A percentile compares a stretch with the other conserved stretches of the same genome.
Evolutionary conservation across 2,113 vertebrate species (phyloP).

Genomic region (Bos indicus): DNA sequence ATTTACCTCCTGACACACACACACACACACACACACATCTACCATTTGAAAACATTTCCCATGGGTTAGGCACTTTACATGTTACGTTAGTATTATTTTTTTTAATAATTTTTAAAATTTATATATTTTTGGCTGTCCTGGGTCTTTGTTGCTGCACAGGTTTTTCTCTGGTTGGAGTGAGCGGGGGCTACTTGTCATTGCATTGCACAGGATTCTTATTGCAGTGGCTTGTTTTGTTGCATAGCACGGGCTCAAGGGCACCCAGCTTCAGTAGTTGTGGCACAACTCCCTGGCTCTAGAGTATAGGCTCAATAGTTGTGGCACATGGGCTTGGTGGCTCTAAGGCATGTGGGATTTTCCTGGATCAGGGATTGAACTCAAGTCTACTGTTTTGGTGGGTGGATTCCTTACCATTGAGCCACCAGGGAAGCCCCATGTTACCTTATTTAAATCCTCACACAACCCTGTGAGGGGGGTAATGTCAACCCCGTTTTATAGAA

Average conservation of each 20-base stretch:
- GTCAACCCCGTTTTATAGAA: neutral
- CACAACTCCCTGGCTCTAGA: neutral
- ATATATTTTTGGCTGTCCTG: neutral
- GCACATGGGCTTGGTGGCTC: neutral
- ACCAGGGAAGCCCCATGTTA: neutral
- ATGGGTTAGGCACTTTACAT: neutral
- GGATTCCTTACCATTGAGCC: neutral
- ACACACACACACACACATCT: neutral
- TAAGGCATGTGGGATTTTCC: neutral
- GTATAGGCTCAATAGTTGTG: neutral
- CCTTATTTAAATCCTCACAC: slow-evolving; percentile 22
- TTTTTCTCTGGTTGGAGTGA: neutral
- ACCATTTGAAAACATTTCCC: slow-evolving; percentile 35
- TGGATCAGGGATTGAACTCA: neutral
- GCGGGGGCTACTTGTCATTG: neutral
- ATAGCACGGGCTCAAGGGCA: neutral
- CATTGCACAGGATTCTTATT: neutral
- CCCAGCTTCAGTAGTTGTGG: neutral
- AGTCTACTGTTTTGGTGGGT: neutral
- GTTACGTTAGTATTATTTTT: neutral
- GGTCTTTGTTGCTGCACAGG: neutral
- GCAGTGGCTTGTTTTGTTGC: neutral
- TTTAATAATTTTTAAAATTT: neutral
- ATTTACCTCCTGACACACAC: slow-evolving; percentile 25
- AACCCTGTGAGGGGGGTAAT: neutral